Conservation (phyloP, 2,797 vertebrate species). For the Danio tinwini region DNA sequence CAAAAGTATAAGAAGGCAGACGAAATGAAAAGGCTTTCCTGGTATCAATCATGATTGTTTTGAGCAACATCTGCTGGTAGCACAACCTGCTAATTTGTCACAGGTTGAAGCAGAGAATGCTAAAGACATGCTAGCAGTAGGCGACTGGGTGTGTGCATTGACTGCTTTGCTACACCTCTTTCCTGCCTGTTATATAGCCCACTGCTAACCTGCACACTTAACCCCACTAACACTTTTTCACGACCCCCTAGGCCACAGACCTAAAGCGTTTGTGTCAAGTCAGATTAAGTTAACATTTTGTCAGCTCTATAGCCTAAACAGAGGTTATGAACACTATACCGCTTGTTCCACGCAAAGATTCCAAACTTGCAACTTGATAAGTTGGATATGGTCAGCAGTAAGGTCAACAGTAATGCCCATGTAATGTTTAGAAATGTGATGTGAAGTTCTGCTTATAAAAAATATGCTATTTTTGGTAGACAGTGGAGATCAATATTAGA, state of each 20-base stretch:
- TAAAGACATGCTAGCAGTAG: constrained; percentile 60
- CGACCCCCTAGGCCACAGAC: constrained; percentile 19
- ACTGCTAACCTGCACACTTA: constrained; percentile 43
- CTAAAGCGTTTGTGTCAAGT: constrained; percentile 36
- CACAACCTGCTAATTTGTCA: constrained; percentile 91
- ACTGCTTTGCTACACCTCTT: constrained; percentile 1
- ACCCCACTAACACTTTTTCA: constrained; percentile 43
- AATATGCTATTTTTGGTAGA: background rate
- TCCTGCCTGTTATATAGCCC: constrained; percentile 23
- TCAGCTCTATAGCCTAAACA: constrained; percentile 41
- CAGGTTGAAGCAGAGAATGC: constrained; percentile 83
- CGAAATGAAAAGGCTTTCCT: constrained; percentile 85
- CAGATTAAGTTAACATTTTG: constrained; percentile 48
- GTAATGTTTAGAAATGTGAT: constrained; percentile 18
- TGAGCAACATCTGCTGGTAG: constrained; percentile 86
- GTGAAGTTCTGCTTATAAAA: background rate
- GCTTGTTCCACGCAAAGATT: constrained; percentile 35
- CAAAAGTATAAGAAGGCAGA: constrained; percentile 72
- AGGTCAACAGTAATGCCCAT: background rate
- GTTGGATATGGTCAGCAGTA: constrained; percentile 12
- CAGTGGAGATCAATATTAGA: too few relatives aligned
- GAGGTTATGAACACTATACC: constrained; percentile 31
- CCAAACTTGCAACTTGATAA: constrained; percentile 37
- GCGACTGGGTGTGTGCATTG: background rate
- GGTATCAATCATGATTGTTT: constrained; percentile 98